Evolutionary conservation across 2,888 invertebrate genomes (phyloP).

Genomic region (Heliconius aoede): DNA sequence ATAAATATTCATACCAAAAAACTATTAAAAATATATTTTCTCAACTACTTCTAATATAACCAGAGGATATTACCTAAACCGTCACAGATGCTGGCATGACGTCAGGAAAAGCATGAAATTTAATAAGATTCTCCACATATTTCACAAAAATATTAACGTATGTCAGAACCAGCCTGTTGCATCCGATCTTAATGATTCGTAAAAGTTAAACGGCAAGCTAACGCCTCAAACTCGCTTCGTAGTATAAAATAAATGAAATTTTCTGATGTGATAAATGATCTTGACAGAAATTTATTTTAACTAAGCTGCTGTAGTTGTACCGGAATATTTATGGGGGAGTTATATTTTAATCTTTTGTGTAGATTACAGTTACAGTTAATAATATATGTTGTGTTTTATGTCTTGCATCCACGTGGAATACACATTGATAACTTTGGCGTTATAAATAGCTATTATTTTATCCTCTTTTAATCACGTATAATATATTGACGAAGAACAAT

Average conservation of each 20-base stretch:
- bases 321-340: background rate
- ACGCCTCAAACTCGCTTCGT: slow-evolving; percentile 37
- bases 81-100: slow-evolving; percentile 14
- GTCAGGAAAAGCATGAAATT: slow-evolving; percentile 13
- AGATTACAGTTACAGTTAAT: too few relatives aligned
- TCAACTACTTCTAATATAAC: background rate
- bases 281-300: slow-evolving; percentile 1
- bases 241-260: slow-evolving; percentile 29
- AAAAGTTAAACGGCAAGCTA: slow-evolving; percentile 41
- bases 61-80: background rate
- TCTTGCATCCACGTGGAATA: too few relatives aligned
- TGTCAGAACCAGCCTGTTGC: slow-evolving; percentile 38
- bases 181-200: slow-evolving; percentile 40
- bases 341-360: background rate
- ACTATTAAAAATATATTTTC: background rate
- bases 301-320: background rate
- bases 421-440: too few relatives aligned
- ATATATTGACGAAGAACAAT: too few relatives aligned
- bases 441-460: too few relatives aligned
- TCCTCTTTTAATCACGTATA: too few relatives aligned
- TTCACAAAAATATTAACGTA: slow-evolving; percentile 12
- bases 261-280: slow-evolving; percentile 32
- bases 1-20: background rate
- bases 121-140: slow-evolving; percentile 23
- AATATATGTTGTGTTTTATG: too few relatives aligned